phyloP scores from a whole-genome alignment of 2,113 vertebrate species.

The Passer domesticus region DNA sequence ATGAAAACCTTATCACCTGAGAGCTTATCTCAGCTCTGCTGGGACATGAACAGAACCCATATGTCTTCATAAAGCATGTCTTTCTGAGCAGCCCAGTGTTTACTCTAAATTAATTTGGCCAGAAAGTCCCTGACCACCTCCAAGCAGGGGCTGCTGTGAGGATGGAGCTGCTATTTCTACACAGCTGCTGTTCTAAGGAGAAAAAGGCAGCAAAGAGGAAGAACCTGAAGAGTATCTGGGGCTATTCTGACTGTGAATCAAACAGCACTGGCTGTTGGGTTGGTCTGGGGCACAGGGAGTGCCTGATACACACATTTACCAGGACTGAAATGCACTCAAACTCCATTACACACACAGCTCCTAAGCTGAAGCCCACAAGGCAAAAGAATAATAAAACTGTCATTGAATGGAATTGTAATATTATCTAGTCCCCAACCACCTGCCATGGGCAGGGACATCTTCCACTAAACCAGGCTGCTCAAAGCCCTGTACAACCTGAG shows the following conservation, averaged over 20 bases:
- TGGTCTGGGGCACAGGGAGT: neutral
- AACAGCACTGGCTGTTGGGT: neutral
- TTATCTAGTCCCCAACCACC: neutral
- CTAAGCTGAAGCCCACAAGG: neutral
- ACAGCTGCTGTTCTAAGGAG: neutral
- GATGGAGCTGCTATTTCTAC: neutral
- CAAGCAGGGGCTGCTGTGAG: neutral
- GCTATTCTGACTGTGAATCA: neutral
- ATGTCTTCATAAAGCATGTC: neutral
- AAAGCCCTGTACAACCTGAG: neutral
- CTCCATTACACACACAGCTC: neutral
- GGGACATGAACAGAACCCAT: neutral
- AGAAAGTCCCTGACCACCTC: neutral
- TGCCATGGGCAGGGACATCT: neutral
- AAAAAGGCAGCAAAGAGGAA: neutral
- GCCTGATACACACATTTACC: neutral
- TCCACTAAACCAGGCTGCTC: neutral
- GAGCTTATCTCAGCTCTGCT: neutral
- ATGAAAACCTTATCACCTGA: neutral
- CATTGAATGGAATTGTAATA: neutral
- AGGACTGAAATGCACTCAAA: neutral
- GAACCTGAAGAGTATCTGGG: neutral
- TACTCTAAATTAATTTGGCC: neutral
- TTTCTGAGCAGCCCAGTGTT: neutral
- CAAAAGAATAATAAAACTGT: neutral